phyloP scores from a whole-genome alignment of 1,140 invertebrate species.

The Babylonia areolata region DNA sequence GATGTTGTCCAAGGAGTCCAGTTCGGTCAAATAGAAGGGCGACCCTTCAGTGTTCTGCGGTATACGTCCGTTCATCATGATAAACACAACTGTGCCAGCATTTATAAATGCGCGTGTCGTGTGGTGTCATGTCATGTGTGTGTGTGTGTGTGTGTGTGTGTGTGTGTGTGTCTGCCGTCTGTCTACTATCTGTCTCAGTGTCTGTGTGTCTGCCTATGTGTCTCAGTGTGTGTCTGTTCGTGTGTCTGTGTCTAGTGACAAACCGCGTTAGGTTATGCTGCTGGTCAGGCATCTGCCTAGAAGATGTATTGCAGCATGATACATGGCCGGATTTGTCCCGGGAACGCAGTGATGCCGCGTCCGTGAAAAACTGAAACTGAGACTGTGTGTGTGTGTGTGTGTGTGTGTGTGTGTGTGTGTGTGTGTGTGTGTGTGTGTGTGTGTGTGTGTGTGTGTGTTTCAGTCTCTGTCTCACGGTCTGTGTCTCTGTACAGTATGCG shows the following conservation, averaged over 20 bases:
- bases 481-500: not conserved
- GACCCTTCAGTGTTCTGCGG: conserved; percentile 3
- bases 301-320: no score
- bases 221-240: not conserved
- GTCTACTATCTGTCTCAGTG: no score
- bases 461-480: not conserved
- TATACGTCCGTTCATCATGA: not conserved
- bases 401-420: not conserved
- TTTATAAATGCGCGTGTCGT: not conserved
- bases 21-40: not conserved
- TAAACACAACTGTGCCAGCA: not conserved
- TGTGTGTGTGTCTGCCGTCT: not conserved
- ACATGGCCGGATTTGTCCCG: no score
- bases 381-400: not conserved
- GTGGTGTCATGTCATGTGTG: not conserved
- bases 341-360: no score
- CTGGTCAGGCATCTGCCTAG: no score
- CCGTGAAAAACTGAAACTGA: no score
- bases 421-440: not conserved
- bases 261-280: no score
- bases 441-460: not conserved
- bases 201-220: not conserved
- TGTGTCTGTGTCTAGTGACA: not conserved
- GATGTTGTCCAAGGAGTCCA: conserved; percentile 27
- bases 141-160: not conserved